Base-by-base conservation (phyloP, 2,888 invertebrate species). In the Melipona bicolor region DNA sequence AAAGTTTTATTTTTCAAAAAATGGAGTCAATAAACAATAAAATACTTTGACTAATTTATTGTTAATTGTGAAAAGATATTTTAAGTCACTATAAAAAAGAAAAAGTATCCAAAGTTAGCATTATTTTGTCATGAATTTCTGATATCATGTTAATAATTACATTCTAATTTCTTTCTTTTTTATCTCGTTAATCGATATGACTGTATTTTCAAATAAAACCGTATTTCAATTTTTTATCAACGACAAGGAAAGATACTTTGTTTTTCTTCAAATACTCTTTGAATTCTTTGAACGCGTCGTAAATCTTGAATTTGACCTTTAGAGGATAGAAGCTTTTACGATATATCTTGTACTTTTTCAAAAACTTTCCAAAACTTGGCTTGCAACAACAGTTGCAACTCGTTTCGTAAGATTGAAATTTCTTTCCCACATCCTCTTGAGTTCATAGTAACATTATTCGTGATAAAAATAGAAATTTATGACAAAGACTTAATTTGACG, bases 261-360 rank as follows among this genome's bases (percentile, higher is more conserved):
- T 69, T 68, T 64, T 62, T 19, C 17, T 54, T 15, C 9, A 43
- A 43, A 43, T 43, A 43, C 43, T 43, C 43, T 43, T 43, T 43
- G 49, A 54, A 79, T 74, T 74, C 56, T 64, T 65, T 24, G 24
- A 43, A 43, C 49, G 43, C 78, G 27, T 68, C 70, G 32, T 87
- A 77, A 84, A 78, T 80, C 70, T 84, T n/a, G 70, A 82, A 80
- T 52, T 84, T 76, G 65, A 32, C 72, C 84, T 77, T 65, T 27
- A 6, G 73, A 70, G 36, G 32, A 52, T 43, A n/a, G 19, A 75
- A 62, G 72, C 81, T 78, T 70, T 74, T 43, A 79, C 54, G 59
- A 77, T 62, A 72, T 56, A 54, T 72, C 36, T 50, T 27, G 49
- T n/a, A 54, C 64, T 70, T n/a, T 49, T 27, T 56, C 27, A 17